These are phyloP conservation scores for Hirtodrosophila cameraria DNA, from an alignment of 2,888 invertebrate species.

Conservation along the genomic window DNA sequence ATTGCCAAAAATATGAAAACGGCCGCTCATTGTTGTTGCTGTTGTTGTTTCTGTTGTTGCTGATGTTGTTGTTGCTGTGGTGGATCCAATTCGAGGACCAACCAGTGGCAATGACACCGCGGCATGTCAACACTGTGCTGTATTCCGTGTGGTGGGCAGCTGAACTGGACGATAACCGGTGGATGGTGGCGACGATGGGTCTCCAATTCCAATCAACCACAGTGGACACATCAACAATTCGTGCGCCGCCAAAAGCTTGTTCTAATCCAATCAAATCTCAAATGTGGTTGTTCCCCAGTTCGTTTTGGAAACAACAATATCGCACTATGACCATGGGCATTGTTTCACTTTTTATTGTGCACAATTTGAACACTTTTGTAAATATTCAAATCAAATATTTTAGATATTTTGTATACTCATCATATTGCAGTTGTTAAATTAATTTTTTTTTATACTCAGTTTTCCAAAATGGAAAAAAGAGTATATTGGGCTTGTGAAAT, in stretches of 20 bases:
- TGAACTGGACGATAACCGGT: not conserved
- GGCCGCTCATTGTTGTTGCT: not conserved
- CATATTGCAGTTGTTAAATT: not conserved
- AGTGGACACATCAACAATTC: constrained; percentile 63
- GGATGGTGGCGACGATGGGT: constrained; percentile 3
- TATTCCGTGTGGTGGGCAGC: constrained; percentile 24
- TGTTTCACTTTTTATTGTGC: not conserved
- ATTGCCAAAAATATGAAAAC: constrained; percentile 48
- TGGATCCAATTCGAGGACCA: constrained; percentile 40
- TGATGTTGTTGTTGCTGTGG: constrained; percentile 17
- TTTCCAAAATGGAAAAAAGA: no score
- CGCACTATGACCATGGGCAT: constrained; percentile 23
- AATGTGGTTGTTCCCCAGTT: constrained; percentile 71
- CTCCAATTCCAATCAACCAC: constrained; percentile 57
- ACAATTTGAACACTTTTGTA: not conserved
- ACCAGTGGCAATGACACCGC: constrained; percentile 35
- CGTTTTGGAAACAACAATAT: constrained; percentile 9
- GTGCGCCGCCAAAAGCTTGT: constrained; percentile 78
- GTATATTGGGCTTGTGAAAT: no score
- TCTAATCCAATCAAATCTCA: constrained; percentile 81
- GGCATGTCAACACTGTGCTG: constrained; percentile 61
- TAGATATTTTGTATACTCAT: not conserved
- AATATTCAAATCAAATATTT: not conserved
- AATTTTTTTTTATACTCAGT: no score
- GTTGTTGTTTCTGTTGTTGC: not conserved